These are phyloP conservation scores for Neosilurus mollespiculum DNA, from an alignment of 2,797 vertebrate species.

Conservation along the genomic window DNA sequence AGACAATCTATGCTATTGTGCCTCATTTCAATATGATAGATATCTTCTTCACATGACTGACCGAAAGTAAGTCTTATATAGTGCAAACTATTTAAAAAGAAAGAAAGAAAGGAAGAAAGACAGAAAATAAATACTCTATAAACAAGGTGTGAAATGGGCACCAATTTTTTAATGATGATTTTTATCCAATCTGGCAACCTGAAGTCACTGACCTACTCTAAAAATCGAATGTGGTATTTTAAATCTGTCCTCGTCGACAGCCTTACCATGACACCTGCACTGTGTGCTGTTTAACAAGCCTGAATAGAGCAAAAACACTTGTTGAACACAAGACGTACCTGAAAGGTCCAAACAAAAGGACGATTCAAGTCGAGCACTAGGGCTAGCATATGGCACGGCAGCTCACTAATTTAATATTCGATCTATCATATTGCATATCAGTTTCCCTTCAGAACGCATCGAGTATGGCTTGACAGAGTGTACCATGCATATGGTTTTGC, in stretches of 20 bases:
- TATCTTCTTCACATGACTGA: neutral
- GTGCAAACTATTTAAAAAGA: neutral
- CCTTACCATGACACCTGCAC: constrained; percentile 67
- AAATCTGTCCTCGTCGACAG: constrained; percentile 20
- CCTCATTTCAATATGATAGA: neutral
- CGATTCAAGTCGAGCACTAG: constrained; percentile 63
- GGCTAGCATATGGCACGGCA: constrained; percentile 76
- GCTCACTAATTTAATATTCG: constrained; percentile 70
- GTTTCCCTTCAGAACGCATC: constrained; percentile 65
- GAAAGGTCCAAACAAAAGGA: constrained; percentile 61
- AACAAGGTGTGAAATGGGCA: neutral
- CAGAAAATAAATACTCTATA: no score
- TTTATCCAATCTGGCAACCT: constrained; percentile 11
- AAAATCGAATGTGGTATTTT: constrained; percentile 19
- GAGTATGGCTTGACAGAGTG: constrained; percentile 63
- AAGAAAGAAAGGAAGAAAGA: neutral
- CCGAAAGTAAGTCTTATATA: neutral
- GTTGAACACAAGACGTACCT: constrained; percentile 55
- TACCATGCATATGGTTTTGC: constrained; percentile 71
- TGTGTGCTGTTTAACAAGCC: constrained; percentile 60
- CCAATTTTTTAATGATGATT: neutral
- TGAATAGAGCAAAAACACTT: constrained; percentile 65
- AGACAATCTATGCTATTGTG: neutral
- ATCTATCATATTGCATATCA: constrained; percentile 68
- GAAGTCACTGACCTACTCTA: neutral